Conservation (phyloP, 2,113 vertebrate genomes). For the Aphyosemion australe region DNA sequence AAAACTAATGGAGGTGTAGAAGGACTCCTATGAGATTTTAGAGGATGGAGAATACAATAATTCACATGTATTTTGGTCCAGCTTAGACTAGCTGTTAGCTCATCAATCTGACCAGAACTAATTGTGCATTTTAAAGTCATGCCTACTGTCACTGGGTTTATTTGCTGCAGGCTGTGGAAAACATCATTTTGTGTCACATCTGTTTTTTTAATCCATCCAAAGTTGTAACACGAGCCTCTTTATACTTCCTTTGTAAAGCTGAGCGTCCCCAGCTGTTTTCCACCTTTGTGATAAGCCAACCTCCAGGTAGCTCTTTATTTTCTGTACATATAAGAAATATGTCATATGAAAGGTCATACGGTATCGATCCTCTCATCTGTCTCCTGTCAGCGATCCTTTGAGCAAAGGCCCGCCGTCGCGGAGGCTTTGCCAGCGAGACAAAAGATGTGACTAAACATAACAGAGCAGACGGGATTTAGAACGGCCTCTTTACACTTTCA, state of each 20-base stretch:
- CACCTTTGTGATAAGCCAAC: not conserved
- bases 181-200: not conserved
- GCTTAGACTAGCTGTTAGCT: too few species aligned
- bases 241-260: not conserved
- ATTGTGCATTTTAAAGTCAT: too few species aligned
- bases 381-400: not conserved
- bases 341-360: slow-evolving; percentile 10
- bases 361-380: slow-evolving; percentile 3
- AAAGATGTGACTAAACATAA: slow-evolving; percentile 19
- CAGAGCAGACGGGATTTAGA: slow-evolving; percentile 21
- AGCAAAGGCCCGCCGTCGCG: slow-evolving; percentile 3
- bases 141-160: too few species aligned
- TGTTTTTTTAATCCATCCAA: not conserved
- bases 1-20: too few species aligned
- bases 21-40: too few species aligned
- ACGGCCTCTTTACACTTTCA: slow-evolving; percentile 7
- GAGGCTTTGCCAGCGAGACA: slow-evolving; percentile 14
- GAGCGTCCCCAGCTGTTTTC: not conserved
- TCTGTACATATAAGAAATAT: slow-evolving; percentile 5
- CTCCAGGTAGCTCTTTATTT: slow-evolving; percentile 2
- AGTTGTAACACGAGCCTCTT: not conserved
- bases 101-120: too few species aligned
- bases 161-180: too few species aligned
- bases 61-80: too few species aligned
- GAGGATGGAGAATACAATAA: too few species aligned